Percentiles rank a stretch among this genome's conserved stretches.
Evolutionary conservation across 2,888 invertebrate genomes (phyloP).

Genomic region (Agriotes lineatus): DNA sequence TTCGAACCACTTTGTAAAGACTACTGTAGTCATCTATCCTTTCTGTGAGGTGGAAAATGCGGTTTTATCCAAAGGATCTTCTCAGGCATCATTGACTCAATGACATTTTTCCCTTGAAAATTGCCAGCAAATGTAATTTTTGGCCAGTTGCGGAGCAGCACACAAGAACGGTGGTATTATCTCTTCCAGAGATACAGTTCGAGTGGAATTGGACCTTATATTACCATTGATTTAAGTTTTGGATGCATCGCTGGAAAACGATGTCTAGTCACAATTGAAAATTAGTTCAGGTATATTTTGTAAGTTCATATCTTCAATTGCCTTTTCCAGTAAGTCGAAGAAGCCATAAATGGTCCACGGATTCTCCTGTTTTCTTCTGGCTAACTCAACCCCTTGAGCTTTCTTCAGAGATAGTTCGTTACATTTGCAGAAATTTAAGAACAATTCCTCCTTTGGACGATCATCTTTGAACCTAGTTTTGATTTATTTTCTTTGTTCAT

Average conservation of each 20-base stretch:
- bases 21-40: background rate
- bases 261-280: slow-evolving; percentile 6
- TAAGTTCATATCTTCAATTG: background rate
- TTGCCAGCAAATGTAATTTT: slow-evolving; percentile 38
- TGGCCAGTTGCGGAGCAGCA: slow-evolving; percentile 33
- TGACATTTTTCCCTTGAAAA: slow-evolving; percentile 47
- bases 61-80: background rate
- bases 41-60: background rate
- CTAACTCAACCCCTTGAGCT: background rate
- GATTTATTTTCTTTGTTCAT: slow-evolving; percentile 41
- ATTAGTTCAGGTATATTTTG: slow-evolving; percentile 5
- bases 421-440: background rate
- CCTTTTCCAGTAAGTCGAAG: slow-evolving; percentile 5
- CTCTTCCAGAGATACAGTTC: background rate
- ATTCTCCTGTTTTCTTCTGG: slow-evolving; percentile 1
- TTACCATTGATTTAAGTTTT: background rate
- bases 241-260: background rate
- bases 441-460: slow-evolving; percentile 6
- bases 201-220: background rate
- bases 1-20: background rate
- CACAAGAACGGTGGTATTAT: slow-evolving; percentile 11
- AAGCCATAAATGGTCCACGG: slow-evolving; percentile 10
- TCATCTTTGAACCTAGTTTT: slow-evolving; percentile 14
- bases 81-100: background rate
- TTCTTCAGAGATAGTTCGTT: slow-evolving; percentile 15